A percentile compares a stretch with the other conserved stretches of the same genome.
Conservation (phyloP, 2,797 vertebrate species). For the Epinephelus malabaricus region DNA sequence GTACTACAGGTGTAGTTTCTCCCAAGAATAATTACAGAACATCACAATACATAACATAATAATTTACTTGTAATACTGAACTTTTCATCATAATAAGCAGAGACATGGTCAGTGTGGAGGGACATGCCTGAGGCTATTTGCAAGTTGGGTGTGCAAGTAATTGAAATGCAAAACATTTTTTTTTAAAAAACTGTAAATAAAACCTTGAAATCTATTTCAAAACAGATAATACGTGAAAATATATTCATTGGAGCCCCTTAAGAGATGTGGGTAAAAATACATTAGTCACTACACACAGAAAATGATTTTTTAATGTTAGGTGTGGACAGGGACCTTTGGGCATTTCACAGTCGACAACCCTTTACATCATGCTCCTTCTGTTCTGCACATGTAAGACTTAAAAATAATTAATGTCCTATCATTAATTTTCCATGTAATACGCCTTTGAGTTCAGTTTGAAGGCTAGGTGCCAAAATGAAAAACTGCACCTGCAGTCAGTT, state of each 20-base stretch:
- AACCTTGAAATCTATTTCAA: neutral
- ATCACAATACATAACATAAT: neutral
- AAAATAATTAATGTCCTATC: constrained; percentile 24
- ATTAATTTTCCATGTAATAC: constrained; percentile 22
- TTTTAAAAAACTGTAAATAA: neutral
- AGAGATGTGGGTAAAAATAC: neutral
- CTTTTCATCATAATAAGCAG: neutral
- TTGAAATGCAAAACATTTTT: constrained; percentile 4
- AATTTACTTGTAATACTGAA: neutral
- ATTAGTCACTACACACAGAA: neutral
- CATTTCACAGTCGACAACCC: constrained; percentile 20
- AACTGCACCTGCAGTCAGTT: neutral
- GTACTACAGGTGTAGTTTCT: neutral
- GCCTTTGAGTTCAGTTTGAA: constrained; percentile 17
- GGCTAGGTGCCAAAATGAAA: constrained; percentile 5
- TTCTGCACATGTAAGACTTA: constrained; percentile 10
- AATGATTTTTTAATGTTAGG: neutral
- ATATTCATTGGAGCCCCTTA: neutral
- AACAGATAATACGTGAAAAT: neutral
- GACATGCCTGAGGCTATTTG: neutral
- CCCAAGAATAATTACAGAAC: neutral
- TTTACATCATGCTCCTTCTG: constrained; percentile 1
- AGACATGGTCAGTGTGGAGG: neutral
- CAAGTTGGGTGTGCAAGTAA: neutral
- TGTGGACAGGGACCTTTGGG: neutral